These are phyloP conservation scores for Dinothrombium tinctorium DNA, from an alignment of 1,140 invertebrate species.

Conservation along the genomic window DNA sequence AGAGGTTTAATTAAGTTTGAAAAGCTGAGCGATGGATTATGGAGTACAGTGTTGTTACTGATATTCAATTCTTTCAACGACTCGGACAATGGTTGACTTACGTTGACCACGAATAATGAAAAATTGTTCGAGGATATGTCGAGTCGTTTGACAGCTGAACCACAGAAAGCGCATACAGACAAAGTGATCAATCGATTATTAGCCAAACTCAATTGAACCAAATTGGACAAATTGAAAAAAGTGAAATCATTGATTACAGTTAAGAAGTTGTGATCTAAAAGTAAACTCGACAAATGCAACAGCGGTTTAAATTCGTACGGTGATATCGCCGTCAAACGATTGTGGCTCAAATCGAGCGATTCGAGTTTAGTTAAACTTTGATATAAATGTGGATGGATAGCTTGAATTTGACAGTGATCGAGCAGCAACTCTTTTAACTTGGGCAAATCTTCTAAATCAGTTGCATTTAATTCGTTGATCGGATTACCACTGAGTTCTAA, in stretches of 20 bases:
- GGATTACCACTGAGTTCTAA: slow-evolving; percentile 49
- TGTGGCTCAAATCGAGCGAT: background rate
- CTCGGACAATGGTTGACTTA: background rate
- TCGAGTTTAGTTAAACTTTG: background rate
- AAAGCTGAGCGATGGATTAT: background rate
- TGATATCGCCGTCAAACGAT: slow-evolving; percentile 17
- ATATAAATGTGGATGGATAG: slow-evolving; percentile 10
- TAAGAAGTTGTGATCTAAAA: slow-evolving; percentile 36
- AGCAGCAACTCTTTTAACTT: slow-evolving; percentile 39
- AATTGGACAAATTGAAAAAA: slow-evolving; percentile 31
- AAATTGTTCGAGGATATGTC: slow-evolving; percentile 9
- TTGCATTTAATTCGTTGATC: slow-evolving; percentile 40
- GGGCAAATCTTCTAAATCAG: slow-evolving; percentile 15
- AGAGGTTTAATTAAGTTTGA: background rate
- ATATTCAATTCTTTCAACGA: background rate
- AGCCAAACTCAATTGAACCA: slow-evolving; percentile 30
- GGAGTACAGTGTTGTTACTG: background rate
- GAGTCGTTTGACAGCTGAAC: slow-evolving; percentile 32
- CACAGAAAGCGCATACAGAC: slow-evolving; percentile 37
- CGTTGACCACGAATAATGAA: background rate
- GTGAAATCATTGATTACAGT: slow-evolving; percentile 39
- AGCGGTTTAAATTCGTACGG: slow-evolving; percentile 30
- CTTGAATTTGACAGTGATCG: slow-evolving; percentile 13
- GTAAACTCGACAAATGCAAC: slow-evolving; percentile 27
- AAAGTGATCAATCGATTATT: slow-evolving; percentile 44